Conservation (phyloP, 2,797 vertebrate genomes). For the Lateolabrax maculatus region DNA sequence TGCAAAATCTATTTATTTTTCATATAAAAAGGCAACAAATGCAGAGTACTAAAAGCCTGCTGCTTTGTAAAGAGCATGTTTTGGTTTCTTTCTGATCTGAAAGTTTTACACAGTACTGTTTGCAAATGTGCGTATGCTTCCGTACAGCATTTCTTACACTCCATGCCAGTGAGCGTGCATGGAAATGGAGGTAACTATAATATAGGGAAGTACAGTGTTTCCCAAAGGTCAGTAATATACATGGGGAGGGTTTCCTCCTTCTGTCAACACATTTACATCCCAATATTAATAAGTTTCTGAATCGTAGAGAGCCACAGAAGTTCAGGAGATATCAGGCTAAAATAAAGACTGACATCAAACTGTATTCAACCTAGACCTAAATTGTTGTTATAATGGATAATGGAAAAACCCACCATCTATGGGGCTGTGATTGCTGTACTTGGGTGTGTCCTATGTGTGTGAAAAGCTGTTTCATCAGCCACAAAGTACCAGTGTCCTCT, state of each 20-base stretch:
- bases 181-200: constrained; percentile 6
- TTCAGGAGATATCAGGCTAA: too few relatives aligned
- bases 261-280: background rate
- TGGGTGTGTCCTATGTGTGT: background rate
- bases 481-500: background rate
- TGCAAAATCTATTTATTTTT: background rate
- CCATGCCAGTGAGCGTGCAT: background rate
- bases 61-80: background rate
- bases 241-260: background rate
- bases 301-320: background rate
- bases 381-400: too few relatives aligned
- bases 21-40: background rate
- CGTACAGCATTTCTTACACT: background rate
- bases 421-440: background rate
- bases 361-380: too few relatives aligned
- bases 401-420: background rate
- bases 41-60: background rate
- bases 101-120: background rate
- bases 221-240: constrained; percentile 19
- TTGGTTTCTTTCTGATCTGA: background rate
- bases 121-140: background rate
- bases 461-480: background rate
- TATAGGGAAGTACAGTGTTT: constrained; percentile 6
- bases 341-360: too few relatives aligned
- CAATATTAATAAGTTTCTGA: background rate